Base-by-base conservation (phyloP, 2,113 vertebrate genomes). In the Pandion haliaetus region DNA sequence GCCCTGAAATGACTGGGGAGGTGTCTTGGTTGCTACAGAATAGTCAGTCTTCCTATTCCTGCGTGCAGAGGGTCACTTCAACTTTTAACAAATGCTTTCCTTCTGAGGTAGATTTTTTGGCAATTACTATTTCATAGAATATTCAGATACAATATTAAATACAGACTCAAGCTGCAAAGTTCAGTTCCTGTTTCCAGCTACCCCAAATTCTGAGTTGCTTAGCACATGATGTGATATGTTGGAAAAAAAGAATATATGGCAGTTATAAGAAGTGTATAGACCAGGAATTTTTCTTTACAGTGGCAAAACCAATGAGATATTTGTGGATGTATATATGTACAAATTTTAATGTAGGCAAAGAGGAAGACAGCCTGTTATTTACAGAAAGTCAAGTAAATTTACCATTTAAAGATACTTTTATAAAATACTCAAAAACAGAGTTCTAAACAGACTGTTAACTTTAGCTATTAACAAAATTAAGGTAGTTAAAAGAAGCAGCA, bases 1-100 rank as follows among this genome's bases (percentile, higher is more conserved):
- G 23, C 18, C 15, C 5, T 0, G 0, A 82, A 84, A 54, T 19
- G 9, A 21, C 21, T 54, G 1, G 9, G 44, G 8, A 73, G 47
- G 26, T 54, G 61, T 10, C 13, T 58, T 58, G 17, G 7, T 54
- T 84, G 18, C n/a, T 81, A 17, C 17, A 42, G 29, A 69, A n/a
- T 14, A 32, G 67, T 40, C 23, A 58, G 5, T 58, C 18, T 65
- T 84, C 26, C 20, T 32, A 38, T 31, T 81, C 36, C 21, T 57
- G 18, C 25, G 11, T 58, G 21, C 42, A 29, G 21, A 40, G 49
- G 10, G 19, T 81, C 25, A 40, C 34, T 29, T 73, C 13, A 29
- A 32, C 34, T 52, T 69, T 17, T 50, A 55, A 45, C 3, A 82
- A 58, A 63, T 72, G 12, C 4, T 90, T 86, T 71, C 7, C 34